A percentile compares a stretch with the other conserved stretches of the same genome.
phyloP scores from a whole-genome alignment of 2,797 vertebrate genomes.

The Melanotaenia maccullochi region DNA sequence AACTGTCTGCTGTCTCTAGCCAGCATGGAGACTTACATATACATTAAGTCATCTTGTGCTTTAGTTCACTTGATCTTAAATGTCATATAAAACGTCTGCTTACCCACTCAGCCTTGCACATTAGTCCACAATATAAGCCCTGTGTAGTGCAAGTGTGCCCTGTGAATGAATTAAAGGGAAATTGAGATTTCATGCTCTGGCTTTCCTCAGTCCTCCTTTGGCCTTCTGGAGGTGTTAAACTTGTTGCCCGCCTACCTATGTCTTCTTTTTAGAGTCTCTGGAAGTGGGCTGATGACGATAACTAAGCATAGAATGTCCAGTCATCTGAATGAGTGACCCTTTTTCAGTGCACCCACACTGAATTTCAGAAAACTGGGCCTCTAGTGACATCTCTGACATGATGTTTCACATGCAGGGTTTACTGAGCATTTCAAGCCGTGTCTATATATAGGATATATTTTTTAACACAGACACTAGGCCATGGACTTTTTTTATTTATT shows the following conservation, averaged over 20 bases:
- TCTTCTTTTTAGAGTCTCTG: constrained; percentile 4
- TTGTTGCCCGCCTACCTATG: constrained; percentile 9
- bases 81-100: background rate
- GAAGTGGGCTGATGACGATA: constrained; percentile 17
- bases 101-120: constrained; percentile 27
- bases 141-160: background rate
- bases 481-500: constrained; percentile 1
- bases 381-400: constrained; percentile 18
- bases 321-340: constrained; percentile 16
- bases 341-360: constrained; percentile 8
- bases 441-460: constrained; percentile 22
- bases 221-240: constrained; percentile 15
- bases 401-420: constrained; percentile 1
- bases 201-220: constrained; percentile 3
- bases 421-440: background rate
- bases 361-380: background rate
- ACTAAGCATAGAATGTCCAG: constrained; percentile 8
- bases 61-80: constrained; percentile 25
- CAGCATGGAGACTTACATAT: constrained; percentile 12
- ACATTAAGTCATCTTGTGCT: constrained; percentile 26
- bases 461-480: background rate
- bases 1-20: constrained; percentile 43
- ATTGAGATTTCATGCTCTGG: constrained; percentile 38
- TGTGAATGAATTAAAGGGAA: constrained; percentile 24
- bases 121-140: constrained; percentile 24